These are phyloP conservation scores for Falco naumanni DNA, from an alignment of 2,797 vertebrate genomes.

Conservation along the genomic window DNA sequence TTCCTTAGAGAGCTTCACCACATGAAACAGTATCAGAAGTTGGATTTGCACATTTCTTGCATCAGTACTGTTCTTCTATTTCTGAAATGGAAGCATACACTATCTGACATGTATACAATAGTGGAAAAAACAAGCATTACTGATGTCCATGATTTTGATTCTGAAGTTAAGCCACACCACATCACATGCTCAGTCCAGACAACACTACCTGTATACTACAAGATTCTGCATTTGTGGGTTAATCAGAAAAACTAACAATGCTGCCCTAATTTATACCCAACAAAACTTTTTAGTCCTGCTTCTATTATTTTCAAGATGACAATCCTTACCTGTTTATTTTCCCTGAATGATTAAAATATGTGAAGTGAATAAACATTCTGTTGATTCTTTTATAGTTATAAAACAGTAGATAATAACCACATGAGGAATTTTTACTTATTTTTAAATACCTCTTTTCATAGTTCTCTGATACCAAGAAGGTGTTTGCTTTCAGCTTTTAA, in stretches of 20 bases:
- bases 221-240: background rate
- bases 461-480: background rate
- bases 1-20: background rate
- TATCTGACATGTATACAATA: background rate
- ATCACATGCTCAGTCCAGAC: background rate
- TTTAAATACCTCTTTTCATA: background rate
- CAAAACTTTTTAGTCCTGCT: background rate
- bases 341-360: background rate
- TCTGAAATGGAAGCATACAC: background rate
- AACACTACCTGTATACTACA: background rate
- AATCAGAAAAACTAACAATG: background rate
- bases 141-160: background rate
- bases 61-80: background rate
- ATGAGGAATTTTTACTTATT: background rate
- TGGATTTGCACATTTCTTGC: background rate
- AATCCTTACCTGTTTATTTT: background rate
- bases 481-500: background rate
- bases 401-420: background rate
- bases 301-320: background rate
- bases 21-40: background rate
- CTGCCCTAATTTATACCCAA: background rate
- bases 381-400: background rate
- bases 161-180: background rate
- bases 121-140: background rate
- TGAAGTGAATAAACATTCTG: background rate